These are phyloP conservation scores for Cistogaster globosa DNA, from an alignment of 2,888 invertebrate species.

Conservation along the genomic window DNA sequence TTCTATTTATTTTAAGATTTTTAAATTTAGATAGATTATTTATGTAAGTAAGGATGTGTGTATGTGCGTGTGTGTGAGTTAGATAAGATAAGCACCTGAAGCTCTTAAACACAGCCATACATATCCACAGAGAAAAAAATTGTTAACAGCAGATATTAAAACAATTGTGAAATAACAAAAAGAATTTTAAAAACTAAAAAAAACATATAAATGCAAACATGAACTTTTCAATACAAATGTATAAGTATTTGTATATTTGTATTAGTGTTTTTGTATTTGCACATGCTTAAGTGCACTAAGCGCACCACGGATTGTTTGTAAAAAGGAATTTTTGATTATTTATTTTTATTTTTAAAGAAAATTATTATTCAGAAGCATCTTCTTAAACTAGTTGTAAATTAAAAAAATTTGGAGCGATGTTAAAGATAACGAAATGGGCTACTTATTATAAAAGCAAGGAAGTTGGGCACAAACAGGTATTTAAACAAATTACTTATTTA, in stretches of 20 bases:
- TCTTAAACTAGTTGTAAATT: too few species aligned
- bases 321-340: constrained; percentile 13
- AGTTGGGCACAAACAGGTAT: too few species aligned
- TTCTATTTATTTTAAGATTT: constrained; percentile 37
- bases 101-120: not conserved
- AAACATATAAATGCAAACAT: constrained; percentile 51
- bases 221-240: constrained; percentile 32
- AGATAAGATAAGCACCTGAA: constrained; percentile 39
- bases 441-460: too few species aligned
- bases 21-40: constrained; percentile 24
- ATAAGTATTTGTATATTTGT: not conserved
- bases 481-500: too few species aligned
- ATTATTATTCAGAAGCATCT: too few species aligned
- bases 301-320: not conserved
- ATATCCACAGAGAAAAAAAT: constrained; percentile 3
- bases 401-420: too few species aligned
- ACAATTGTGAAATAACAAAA: constrained; percentile 49
- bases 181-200: constrained; percentile 61
- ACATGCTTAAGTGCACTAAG: not conserved
- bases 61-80: not conserved
- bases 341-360: too few species aligned
- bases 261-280: not conserved
- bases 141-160: constrained; percentile 45
- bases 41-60: not conserved
- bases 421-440: too few species aligned